These are phyloP conservation scores for Diarsia brunnea DNA, from an alignment of 2,888 invertebrate genomes.

Conservation along the genomic window DNA sequence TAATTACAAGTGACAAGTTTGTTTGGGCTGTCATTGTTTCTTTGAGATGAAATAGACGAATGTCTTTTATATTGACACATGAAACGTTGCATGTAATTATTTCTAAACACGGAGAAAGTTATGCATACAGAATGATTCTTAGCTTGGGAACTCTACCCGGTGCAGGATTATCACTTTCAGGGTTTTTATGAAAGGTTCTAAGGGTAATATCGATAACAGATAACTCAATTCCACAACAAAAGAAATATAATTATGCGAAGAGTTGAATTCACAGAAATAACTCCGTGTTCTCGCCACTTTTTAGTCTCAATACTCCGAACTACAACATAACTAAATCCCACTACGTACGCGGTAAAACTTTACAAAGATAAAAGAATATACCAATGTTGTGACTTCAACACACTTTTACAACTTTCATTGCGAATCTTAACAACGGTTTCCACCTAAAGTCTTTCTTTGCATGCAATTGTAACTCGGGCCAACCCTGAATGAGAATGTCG, in stretches of 20 bases:
- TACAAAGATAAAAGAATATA: conserved; percentile 14
- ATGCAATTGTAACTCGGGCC: conserved; percentile 48
- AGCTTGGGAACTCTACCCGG: background rate
- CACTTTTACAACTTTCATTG: conserved; percentile 8
- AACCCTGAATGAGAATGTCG: conserved; percentile 41
- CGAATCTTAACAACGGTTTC: background rate
- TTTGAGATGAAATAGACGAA: background rate
- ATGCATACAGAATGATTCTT: background rate
- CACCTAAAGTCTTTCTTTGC: conserved; percentile 1
- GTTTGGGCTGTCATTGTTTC: background rate
- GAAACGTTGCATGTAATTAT: background rate
- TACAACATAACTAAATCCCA: background rate
- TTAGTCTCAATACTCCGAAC: background rate
- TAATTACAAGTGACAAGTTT: conserved; percentile 35
- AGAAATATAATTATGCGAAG: background rate
- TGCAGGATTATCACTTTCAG: background rate
- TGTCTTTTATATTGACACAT: background rate
- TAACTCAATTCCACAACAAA: background rate
- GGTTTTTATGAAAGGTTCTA: background rate
- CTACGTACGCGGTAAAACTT: background rate
- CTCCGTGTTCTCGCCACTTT: background rate
- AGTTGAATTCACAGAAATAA: background rate
- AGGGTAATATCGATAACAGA: background rate
- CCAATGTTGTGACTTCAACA: conserved; percentile 22
- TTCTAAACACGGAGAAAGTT: background rate